phyloP scores from a whole-genome alignment of 37 sponge, comb jelly and placozoan species.

The Aplysina aerophoba region DNA sequence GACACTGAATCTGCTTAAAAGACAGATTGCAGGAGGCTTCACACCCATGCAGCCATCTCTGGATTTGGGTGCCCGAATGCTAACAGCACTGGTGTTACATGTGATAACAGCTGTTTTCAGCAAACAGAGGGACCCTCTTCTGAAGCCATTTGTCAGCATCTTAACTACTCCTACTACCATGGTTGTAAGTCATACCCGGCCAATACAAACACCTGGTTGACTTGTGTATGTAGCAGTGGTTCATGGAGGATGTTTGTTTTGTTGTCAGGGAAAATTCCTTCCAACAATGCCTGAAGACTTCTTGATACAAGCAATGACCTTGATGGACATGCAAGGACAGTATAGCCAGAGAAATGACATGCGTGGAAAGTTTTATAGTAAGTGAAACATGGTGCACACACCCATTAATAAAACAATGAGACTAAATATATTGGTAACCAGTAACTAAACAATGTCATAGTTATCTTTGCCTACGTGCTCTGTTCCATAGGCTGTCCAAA shows the following conservation, averaged over 20 bases:
- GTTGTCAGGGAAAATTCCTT: constrained; percentile 8
- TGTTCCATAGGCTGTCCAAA: constrained; percentile 21
- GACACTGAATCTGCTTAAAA: background rate
- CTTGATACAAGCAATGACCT: constrained; percentile 11
- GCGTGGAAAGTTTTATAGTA: constrained; percentile 24
- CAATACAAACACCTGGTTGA: background rate
- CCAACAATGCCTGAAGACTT: constrained; percentile 34
- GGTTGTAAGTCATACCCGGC: background rate
- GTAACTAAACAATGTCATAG: background rate
- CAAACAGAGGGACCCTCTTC: background rate
- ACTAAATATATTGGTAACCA: background rate
- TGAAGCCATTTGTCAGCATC: constrained; percentile 14
- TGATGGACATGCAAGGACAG: constrained; percentile 26
- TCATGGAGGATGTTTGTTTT: background rate
- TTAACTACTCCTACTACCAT: background rate
- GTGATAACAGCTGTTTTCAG: background rate
- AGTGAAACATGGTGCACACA: background rate
- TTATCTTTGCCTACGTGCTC: too few relatives aligned
- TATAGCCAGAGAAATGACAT: background rate
- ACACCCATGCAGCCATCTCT: background rate
- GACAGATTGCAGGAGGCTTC: background rate
- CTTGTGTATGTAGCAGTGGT: background rate
- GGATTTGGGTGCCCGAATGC: background rate
- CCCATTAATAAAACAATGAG: background rate
- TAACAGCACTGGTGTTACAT: background rate